Evolutionary conservation across 2,888 invertebrate species (phyloP).

Genomic region (Epistrophella euchroma): DNA sequence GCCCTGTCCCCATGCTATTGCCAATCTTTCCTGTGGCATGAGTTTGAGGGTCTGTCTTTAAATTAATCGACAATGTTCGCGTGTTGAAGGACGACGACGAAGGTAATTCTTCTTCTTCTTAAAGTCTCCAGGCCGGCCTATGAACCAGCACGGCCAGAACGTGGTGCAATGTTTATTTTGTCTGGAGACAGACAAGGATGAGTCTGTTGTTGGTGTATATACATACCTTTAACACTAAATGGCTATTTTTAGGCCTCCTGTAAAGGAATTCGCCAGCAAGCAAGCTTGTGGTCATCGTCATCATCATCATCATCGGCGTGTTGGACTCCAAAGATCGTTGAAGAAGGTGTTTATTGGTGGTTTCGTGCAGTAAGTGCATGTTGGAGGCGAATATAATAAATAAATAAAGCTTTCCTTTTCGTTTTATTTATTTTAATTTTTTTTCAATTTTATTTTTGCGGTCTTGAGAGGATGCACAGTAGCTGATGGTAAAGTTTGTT

Average conservation of each 20-base stretch:
- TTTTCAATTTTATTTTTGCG: conserved; percentile 20
- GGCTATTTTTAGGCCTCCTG: conserved; percentile 65
- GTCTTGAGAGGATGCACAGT: conserved; percentile 69
- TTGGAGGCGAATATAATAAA: conserved; percentile 75
- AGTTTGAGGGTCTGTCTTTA: conserved; percentile 65
- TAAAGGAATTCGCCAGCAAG: conserved; percentile 48
- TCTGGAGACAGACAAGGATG: conserved; percentile 67
- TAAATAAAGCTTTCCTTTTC: conserved; percentile 55
- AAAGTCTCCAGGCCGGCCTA: conserved; percentile 12
- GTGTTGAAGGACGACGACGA: conserved; percentile 74
- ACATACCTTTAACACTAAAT: not conserved
- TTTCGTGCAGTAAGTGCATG: conserved; percentile 75
- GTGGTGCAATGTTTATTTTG: conserved; percentile 66
- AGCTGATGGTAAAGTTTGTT: conserved; percentile 68
- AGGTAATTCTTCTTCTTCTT: conserved; percentile 64
- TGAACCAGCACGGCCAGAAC: conserved; percentile 17
- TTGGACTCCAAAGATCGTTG: conserved; percentile 68
- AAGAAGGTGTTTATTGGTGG: conserved; percentile 75
- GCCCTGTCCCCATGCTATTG: conserved; percentile 34
- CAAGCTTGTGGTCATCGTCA: conserved; percentile 38
- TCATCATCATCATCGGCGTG: conserved; percentile 31
- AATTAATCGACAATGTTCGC: conserved; percentile 75
- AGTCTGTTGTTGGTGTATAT: conserved; percentile 25
- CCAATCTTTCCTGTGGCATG: conserved; percentile 53
- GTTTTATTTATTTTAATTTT: conserved; percentile 9